Conservation (phyloP, 2,113 vertebrate genomes). For the Aegypius monachus region DNA sequence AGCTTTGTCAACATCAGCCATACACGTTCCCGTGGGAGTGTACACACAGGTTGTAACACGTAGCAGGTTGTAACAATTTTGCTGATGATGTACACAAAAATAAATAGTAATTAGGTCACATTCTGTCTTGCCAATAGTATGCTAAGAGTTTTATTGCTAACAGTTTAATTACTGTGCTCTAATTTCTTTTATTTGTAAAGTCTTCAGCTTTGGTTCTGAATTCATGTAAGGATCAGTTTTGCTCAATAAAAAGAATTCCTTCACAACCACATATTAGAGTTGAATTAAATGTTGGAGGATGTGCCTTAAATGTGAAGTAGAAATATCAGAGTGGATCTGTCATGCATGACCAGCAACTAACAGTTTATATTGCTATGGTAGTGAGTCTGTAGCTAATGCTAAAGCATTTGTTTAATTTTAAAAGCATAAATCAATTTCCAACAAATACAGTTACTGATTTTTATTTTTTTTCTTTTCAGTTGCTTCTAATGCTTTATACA, state of each 20-base stretch:
- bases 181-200: not conserved
- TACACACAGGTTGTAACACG: not conserved
- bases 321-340: not conserved
- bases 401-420: not conserved
- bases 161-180: not conserved
- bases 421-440: not conserved
- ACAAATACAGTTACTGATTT: not conserved
- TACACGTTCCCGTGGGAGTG: fast-evolving
- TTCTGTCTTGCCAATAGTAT: not conserved
- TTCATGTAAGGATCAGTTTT: not conserved
- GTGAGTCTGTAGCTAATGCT: not conserved
- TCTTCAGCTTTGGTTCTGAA: not conserved
- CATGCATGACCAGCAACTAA: not conserved
- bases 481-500: not conserved
- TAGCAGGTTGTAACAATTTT: not conserved
- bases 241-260: not conserved
- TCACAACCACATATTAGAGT: not conserved
- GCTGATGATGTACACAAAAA: not conserved
- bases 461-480: not conserved
- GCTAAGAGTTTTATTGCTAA: not conserved
- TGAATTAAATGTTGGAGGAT: not conserved
- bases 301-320: not conserved
- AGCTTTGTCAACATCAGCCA: not conserved
- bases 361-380: not conserved
- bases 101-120: not conserved